phyloP scores from a whole-genome alignment of 2,888 invertebrate genomes.

The Papilio elwesi region DNA sequence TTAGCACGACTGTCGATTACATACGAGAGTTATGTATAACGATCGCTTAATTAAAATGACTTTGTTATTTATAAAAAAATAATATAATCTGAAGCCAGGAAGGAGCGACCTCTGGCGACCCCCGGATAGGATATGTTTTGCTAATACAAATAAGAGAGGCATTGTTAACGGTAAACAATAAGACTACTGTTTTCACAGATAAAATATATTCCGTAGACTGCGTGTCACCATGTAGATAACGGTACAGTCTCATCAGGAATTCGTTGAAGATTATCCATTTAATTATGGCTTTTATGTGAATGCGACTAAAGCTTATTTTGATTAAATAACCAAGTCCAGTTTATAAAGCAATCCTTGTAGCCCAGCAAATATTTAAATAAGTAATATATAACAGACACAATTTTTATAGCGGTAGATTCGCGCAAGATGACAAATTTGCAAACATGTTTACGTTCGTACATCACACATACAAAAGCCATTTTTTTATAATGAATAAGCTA shows the following conservation, averaged over 20 bases:
- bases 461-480: too few relatives aligned
- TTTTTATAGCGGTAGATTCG: background rate
- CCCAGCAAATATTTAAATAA: slow-evolving; percentile 15
- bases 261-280: background rate
- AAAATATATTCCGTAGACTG: slow-evolving; percentile 69
- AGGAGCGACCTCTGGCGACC: slow-evolving; percentile 69
- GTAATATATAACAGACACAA: slow-evolving; percentile 10
- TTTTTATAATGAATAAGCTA: too few relatives aligned
- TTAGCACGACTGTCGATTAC: slow-evolving; percentile 51
- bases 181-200: slow-evolving; percentile 59
- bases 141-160: slow-evolving; percentile 70
- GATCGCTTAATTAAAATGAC: slow-evolving; percentile 63
- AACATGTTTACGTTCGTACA: background rate
- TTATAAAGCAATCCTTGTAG: slow-evolving; percentile 7
- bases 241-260: slow-evolving; percentile 44
- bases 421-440: background rate
- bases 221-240: slow-evolving; percentile 75
- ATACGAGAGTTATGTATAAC: slow-evolving; percentile 55
- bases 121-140: slow-evolving; percentile 50
- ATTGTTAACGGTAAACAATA: slow-evolving; percentile 58
- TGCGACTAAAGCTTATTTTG: slow-evolving; percentile 9
- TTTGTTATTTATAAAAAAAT: slow-evolving; percentile 60
- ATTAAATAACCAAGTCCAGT: background rate
- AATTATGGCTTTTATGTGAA: slow-evolving; percentile 22
- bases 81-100: slow-evolving; percentile 72